Percentiles rank a stretch among this genome's conserved stretches.
Evolutionary conservation across 2,888 invertebrate species (phyloP).

Genomic region (Taphrorychus bicolor): DNA sequence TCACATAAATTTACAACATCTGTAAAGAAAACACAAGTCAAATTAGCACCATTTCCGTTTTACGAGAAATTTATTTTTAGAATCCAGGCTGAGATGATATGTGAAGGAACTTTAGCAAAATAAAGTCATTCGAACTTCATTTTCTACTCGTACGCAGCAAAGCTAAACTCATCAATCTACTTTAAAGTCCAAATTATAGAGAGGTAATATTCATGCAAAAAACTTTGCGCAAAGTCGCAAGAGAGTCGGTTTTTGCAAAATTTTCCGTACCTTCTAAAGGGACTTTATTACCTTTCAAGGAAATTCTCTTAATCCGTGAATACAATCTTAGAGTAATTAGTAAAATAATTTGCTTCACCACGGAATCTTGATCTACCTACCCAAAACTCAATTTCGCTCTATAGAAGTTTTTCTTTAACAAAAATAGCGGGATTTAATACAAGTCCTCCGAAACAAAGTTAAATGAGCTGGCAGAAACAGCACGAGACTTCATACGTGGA

Average conservation of each 20-base stretch:
- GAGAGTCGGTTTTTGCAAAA: neutral
- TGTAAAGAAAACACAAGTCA: too few relatives aligned
- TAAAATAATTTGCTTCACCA: too few relatives aligned
- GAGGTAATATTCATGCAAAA: neutral
- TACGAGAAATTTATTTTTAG: neutral
- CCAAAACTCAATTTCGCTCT: neutral
- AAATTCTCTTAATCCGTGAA: too few relatives aligned
- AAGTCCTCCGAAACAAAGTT: conserved; percentile 25
- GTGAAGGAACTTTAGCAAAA: neutral
- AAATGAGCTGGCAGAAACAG: conserved; percentile 36
- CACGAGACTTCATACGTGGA: conserved; percentile 39
- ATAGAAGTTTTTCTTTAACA: conserved; percentile 6
- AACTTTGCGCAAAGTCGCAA: neutral
- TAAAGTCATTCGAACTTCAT: conserved; percentile 4
- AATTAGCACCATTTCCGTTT: too few relatives aligned
- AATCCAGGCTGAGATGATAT: neutral
- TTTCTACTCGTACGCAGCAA: neutral
- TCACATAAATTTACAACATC: too few relatives aligned
- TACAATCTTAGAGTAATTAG: too few relatives aligned
- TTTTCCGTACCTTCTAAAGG: neutral
- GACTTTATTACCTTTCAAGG: neutral
- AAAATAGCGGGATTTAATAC: conserved; percentile 15
- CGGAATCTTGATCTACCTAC: neutral
- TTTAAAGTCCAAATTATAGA: conserved; percentile 1
- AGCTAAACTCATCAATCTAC: conserved; percentile 8